These are phyloP conservation scores for Nasonia longicornis DNA, from an alignment of 1,140 invertebrate species.

Conservation along the genomic window DNA sequence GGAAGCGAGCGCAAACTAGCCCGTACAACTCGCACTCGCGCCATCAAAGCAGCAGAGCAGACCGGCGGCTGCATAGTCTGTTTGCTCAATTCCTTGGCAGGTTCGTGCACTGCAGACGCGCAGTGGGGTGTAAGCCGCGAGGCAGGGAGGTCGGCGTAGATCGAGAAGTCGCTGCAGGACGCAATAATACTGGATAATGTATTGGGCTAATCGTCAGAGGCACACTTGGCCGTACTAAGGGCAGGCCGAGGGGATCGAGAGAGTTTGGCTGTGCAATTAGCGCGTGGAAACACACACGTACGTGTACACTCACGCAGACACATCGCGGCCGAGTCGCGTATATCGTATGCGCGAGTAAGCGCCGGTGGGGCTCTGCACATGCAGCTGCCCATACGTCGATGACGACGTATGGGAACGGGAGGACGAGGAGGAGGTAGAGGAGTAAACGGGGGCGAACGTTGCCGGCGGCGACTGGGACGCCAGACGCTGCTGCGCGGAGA, in stretches of 20 bases:
- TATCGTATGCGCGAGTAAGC: neutral
- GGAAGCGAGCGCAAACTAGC: too few species aligned
- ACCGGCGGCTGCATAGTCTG: too few species aligned
- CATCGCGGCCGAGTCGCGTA: neutral
- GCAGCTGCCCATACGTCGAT: neutral
- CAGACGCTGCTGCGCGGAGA: neutral
- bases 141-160: neutral
- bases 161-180: slow-evolving; percentile 3
- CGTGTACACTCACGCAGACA: neutral
- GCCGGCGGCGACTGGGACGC: neutral
- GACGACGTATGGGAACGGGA: neutral
- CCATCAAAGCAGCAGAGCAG: too few species aligned
- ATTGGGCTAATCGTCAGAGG: neutral
- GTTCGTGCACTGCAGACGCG: too few species aligned
- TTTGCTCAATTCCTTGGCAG: too few species aligned
- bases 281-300: too few species aligned
- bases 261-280: slow-evolving; percentile 10
- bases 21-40: too few species aligned
- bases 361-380: neutral
- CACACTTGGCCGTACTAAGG: neutral
- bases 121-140: too few species aligned
- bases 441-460: slow-evolving; percentile 8
- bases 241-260: neutral
- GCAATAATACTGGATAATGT: slow-evolving; percentile 26
- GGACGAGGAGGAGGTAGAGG: neutral